Percentiles rank a stretch among this genome's conserved stretches.
Conservation (phyloP, 2,888 invertebrate species). For the Tetheella fluctuosa region DNA sequence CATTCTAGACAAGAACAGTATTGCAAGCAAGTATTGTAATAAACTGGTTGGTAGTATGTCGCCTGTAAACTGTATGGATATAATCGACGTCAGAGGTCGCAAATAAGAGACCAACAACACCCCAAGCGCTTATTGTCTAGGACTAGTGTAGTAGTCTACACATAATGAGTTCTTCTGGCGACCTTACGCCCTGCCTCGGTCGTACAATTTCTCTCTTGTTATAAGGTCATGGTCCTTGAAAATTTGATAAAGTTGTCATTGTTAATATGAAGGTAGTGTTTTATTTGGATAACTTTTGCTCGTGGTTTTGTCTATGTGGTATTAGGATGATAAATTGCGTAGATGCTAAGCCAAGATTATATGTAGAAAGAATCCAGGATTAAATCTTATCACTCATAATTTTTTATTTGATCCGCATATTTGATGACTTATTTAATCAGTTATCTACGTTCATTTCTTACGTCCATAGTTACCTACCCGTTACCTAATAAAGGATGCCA, state of each 20-base stretch:
- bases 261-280: not conserved
- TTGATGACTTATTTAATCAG: too few relatives aligned
- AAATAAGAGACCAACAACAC: slow-evolving; percentile 29
- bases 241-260: too few relatives aligned
- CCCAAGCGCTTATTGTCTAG: slow-evolving; percentile 55
- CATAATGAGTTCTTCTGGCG: slow-evolving; percentile 55
- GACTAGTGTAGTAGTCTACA: slow-evolving; percentile 48
- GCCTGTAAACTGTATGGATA: slow-evolving; percentile 39
- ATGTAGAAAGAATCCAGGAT: too few relatives aligned
- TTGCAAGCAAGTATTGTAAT: not conserved
- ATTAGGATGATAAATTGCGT: too few relatives aligned
- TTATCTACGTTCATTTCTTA: too few relatives aligned
- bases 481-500: not conserved
- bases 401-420: too few relatives aligned
- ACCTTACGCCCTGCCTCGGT: slow-evolving; percentile 16
- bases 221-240: not conserved
- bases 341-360: too few relatives aligned
- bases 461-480: too few relatives aligned
- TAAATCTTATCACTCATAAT: too few relatives aligned
- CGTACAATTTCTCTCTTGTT: not conserved
- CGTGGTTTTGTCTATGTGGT: too few relatives aligned
- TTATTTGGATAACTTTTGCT: not conserved
- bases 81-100: slow-evolving; percentile 42
- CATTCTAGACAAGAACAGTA: not conserved
- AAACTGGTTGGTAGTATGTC: not conserved